Base-by-base conservation (phyloP, 2,797 vertebrate genomes). In the Tangara arthus region DNA sequence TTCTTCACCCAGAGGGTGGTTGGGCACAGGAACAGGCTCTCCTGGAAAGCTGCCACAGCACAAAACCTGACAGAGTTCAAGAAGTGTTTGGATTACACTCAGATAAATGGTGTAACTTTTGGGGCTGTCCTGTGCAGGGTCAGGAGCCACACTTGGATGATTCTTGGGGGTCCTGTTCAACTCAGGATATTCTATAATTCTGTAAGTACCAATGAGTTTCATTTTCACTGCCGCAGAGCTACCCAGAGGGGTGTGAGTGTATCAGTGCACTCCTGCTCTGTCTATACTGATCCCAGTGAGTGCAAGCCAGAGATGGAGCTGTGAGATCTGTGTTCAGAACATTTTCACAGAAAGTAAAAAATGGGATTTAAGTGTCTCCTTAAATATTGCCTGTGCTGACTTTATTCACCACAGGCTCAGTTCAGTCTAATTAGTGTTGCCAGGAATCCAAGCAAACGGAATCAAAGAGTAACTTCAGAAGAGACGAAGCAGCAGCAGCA, bases 391-490 rank as follows among this genome's bases (percentile, higher is more conserved):
- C 56, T 71, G 81, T 69, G 76, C 70, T 21, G 50, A 92, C 71
- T 81, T 91, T 60, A 93, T 87, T 94, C 81, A 94, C 65, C 63
- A 92, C 77, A 87, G 91, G 89, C 83, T 96, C 85, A 72, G 44
- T 71, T 87, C 69, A 90, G 86, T 30, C 77, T 96, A 97, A 76
- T 96, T 96, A 90, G 70, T 70, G 68, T 68, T 97, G 90, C 82
- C 91, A 90, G 95, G 83, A 96, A 89, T 93, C 90, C 46, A 65
- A 95, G 78, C 87, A 83, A 91, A 95, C 5, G 5, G 71, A 95
- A 96, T 95, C 92, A 93, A 88, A 95, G 89, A 86, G 42, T 34
- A 95, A 95, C 87, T 93, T 92, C 82, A 95, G 96, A 94, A 84
- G 91, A 94, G 83, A 70, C 77, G 63, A 63, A 86, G 69, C 84